phyloP scores from a whole-genome alignment of 2,888 invertebrate species.

The Pteria penguin region DNA sequence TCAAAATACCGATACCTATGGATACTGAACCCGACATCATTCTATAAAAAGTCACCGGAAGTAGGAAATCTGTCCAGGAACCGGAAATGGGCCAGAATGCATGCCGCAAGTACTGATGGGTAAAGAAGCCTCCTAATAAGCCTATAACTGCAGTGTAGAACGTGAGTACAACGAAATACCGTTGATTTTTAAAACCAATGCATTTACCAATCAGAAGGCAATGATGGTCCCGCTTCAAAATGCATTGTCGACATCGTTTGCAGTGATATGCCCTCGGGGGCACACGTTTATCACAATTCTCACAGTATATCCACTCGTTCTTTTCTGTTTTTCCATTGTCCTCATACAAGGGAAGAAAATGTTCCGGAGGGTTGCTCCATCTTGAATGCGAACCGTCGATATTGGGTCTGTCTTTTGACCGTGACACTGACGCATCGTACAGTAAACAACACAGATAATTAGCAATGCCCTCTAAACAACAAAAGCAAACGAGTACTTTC shows the following conservation, averaged over 20 bases:
- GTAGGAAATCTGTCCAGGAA: constrained; percentile 54
- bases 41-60: constrained; percentile 52
- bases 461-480: constrained; percentile 35
- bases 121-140: constrained; percentile 52
- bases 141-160: constrained; percentile 59
- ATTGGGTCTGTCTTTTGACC: constrained; percentile 26
- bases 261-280: constrained; percentile 71
- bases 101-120: constrained; percentile 52
- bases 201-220: constrained; percentile 70
- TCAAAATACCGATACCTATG: constrained; percentile 49
- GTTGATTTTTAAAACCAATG: constrained; percentile 70
- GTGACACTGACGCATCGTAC: constrained; percentile 37
- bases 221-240: constrained; percentile 74
- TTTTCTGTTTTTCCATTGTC: constrained; percentile 8
- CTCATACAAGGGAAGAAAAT: constrained; percentile 24
- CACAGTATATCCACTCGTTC: constrained; percentile 57
- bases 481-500: constrained; percentile 49
- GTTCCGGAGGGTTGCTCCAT: constrained; percentile 37
- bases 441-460: constrained; percentile 52
- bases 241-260: constrained; percentile 67
- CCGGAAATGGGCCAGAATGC: constrained; percentile 45
- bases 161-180: constrained; percentile 67
- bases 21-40: constrained; percentile 40
- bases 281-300: constrained; percentile 52
- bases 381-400: constrained; percentile 10